Evolutionary conservation across 1,140 invertebrate genomes (phyloP).

Genomic region (Belonocnema kinseyi): DNA sequence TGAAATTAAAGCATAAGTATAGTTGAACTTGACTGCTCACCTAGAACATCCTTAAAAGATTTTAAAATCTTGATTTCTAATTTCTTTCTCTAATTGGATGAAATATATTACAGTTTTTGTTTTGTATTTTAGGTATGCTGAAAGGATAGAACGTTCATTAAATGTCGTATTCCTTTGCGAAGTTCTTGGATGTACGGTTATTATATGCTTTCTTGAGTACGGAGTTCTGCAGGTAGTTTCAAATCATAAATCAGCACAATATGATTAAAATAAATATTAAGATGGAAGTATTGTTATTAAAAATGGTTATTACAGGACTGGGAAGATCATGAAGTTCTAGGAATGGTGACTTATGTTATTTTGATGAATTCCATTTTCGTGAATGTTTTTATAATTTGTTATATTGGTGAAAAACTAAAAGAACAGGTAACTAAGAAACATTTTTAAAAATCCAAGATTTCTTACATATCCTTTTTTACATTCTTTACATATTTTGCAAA

Average conservation of each 20-base stretch:
- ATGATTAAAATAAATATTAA: constrained; percentile 8
- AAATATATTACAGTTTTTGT: too few relatives aligned
- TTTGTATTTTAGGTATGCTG: constrained; percentile 59
- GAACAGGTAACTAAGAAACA: constrained; percentile 54
- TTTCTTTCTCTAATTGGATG: too few relatives aligned
- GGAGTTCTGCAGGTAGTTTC: constrained; percentile 62
- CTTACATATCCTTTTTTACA: too few relatives aligned
- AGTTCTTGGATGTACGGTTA: constrained; percentile 68
- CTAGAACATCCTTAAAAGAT: too few relatives aligned
- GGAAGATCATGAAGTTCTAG: constrained; percentile 58
- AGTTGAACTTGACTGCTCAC: too few relatives aligned
- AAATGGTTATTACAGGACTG: constrained; percentile 57
- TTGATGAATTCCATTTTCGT: constrained; percentile 64
- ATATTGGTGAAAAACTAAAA: constrained; percentile 61
- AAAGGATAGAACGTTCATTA: constrained; percentile 62
- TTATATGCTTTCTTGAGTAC: constrained; percentile 70
- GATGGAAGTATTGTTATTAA: constrained; percentile 25
- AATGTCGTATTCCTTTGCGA: constrained; percentile 69
- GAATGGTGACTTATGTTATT: constrained; percentile 59
- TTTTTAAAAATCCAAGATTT: constrained; percentile 5
- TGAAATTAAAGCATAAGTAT: too few relatives aligned
- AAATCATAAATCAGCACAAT: constrained; percentile 31
- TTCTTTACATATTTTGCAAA: neutral
- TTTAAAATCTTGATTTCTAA: too few relatives aligned
- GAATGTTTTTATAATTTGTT: constrained; percentile 63